Evolutionary conservation across 2,113 vertebrate genomes (phyloP), one percentile per base, ranked within the genome.

Genomic region (Ochotona curzoniae): DNA sequence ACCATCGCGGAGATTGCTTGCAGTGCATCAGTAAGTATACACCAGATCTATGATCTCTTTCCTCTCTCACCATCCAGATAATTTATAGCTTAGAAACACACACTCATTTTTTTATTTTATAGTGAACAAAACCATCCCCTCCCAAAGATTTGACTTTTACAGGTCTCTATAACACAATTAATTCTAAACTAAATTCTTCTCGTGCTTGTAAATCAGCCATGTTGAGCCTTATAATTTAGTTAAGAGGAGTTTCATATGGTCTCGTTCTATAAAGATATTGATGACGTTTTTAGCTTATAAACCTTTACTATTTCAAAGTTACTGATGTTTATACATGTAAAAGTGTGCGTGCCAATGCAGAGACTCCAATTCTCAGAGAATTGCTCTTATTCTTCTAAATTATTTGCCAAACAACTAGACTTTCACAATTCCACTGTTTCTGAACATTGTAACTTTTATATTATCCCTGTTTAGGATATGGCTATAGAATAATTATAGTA

Each of bases 11-110:
- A 80, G 76, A 70, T 73, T 86, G 75, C 64, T 91, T 95, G 79
- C 83, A 91, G 81, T 87, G 30, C 25, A 70, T 80, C 78, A 87
- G 84, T 93, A 94, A 93, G 35, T 64, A 82, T 54, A 94, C 54
- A 63, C 21, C 17, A 92, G n/a, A 85, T 74, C 67, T 86, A 32
- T 82, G 67, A 57, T 83, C 38, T 51, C 47, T 73, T 85, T 74
- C 83, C 69, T 89, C 18, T 57, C 26, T 35, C 28, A 78, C 75
- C 21, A 66, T 79, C 51, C 30, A 86, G 70, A 69, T 78, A 91
- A 91, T 78, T 74, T 85, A 86, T 21, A 64, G 30, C 69, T 26
- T 78, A 88, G 44, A 82, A 85, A 90, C 51, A 69, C 21, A 66
- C 23, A 67, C 8, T 7, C 17, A 63, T 28, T 49, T 49, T 60